Evolutionary conservation across 2,113 vertebrate genomes (phyloP).

Genomic region (Sigmodon hispidus): DNA sequence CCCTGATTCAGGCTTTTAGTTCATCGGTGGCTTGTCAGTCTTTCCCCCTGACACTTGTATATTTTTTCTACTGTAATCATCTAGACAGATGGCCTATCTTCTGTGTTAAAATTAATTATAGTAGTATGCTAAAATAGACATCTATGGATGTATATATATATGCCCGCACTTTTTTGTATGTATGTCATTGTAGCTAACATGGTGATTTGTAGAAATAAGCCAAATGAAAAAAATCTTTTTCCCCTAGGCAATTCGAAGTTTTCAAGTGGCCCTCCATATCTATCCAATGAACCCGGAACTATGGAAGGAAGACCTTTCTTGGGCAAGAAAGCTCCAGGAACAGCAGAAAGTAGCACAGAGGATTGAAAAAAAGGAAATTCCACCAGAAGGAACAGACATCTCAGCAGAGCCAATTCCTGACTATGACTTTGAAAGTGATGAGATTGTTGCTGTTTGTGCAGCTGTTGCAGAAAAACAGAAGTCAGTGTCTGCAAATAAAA

Average conservation of each 20-base stretch:
- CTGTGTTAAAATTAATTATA: neutral
- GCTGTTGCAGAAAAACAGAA: constrained; percentile 93
- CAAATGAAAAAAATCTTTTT: constrained; percentile 19
- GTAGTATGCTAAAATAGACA: neutral
- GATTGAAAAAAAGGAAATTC: constrained; percentile 80
- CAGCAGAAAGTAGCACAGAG: constrained; percentile 85
- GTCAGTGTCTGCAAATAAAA: constrained; percentile 85
- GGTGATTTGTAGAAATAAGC: constrained; percentile 33
- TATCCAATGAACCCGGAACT: constrained; percentile 91
- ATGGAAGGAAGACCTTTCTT: constrained; percentile 95
- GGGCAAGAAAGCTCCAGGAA: constrained; percentile 90
- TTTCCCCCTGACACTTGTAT: neutral
- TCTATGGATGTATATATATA: neutral
- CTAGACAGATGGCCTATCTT: neutral
- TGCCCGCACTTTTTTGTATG: rapidly evolving
- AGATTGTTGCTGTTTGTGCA: constrained; percentile 95
- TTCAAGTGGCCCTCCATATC: constrained; percentile 94
- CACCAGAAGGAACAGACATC: constrained; percentile 76
- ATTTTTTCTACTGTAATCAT: neutral
- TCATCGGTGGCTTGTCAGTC: neutral
- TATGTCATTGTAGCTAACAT: neutral
- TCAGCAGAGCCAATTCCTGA: constrained; percentile 91
- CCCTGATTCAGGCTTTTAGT: neutral
- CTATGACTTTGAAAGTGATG: constrained; percentile 97
- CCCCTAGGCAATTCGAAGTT: constrained; percentile 93